Evolutionary conservation across 2,888 invertebrate species (phyloP).

Genomic region (Cephus spinipes): DNA sequence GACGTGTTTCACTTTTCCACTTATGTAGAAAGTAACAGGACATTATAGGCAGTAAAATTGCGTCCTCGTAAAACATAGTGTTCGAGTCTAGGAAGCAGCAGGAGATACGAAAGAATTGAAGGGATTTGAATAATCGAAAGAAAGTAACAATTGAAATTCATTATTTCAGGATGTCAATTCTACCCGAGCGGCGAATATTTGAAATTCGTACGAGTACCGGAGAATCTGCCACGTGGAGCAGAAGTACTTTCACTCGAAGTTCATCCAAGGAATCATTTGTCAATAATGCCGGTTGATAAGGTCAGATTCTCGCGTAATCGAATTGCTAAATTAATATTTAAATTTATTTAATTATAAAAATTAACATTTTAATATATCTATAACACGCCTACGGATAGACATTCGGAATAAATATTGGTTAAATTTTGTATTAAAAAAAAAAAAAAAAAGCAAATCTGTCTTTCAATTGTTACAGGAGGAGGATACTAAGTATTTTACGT

Average conservation of each 20-base stretch:
- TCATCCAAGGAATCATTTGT: conserved; percentile 82
- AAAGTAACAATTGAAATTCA: conserved; percentile 15
- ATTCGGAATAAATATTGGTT: not conserved
- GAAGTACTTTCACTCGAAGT: conserved; percentile 85
- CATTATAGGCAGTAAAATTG: not conserved
- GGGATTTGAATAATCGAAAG: not conserved
- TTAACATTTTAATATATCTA: not conserved
- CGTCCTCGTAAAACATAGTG: not conserved
- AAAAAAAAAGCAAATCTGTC: not conserved
- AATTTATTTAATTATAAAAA: not conserved
- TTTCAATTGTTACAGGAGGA: conserved; percentile 69
- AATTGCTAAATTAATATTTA: not conserved
- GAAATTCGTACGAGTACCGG: conserved; percentile 86
- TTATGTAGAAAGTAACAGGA: not conserved
- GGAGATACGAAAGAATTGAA: not conserved
- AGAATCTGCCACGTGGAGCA: conserved; percentile 81
- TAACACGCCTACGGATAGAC: not conserved
- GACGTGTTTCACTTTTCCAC: not conserved
- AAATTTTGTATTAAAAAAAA: too few species aligned
- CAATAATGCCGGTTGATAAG: conserved; percentile 78
- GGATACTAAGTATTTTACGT: conserved; percentile 79
- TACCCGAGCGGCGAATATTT: conserved; percentile 86
- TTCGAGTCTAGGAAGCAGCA: not conserved
- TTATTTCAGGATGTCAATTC: conserved; percentile 83
- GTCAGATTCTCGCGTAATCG: conserved; percentile 52